These are phyloP conservation scores for Bilobella aurantiaca DNA, from an alignment of 1,140 invertebrate species.

Conservation along the genomic window DNA sequence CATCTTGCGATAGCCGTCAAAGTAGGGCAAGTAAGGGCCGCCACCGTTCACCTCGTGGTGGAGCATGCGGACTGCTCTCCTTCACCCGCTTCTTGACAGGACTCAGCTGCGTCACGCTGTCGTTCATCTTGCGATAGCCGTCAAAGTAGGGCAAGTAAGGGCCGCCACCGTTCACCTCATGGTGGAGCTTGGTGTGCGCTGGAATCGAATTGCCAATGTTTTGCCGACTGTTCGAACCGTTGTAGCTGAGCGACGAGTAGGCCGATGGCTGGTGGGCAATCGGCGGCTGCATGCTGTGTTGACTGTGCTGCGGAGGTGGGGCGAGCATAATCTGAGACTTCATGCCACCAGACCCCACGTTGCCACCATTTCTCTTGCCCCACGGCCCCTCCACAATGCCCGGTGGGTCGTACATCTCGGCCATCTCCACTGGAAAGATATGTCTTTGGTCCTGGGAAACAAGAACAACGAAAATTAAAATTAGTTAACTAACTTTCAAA, in stretches of 20 bases:
- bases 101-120: constrained; percentile 62
- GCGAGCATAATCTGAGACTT: constrained; percentile 32
- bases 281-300: constrained; percentile 30
- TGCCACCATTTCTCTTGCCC: constrained; percentile 32
- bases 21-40: constrained; percentile 31
- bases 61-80: constrained; percentile 74
- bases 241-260: constrained; percentile 29
- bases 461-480: constrained; percentile 5
- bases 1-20: constrained; percentile 38
- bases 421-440: constrained; percentile 54
- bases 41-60: background rate
- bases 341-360: constrained; percentile 5
- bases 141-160: constrained; percentile 36
- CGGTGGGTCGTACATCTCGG: constrained; percentile 48
- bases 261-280: constrained; percentile 33
- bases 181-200: constrained; percentile 31
- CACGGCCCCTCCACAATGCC: constrained; percentile 45
- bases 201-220: constrained; percentile 33
- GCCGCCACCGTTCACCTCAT: constrained; percentile 21
- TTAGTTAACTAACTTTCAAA: background rate
- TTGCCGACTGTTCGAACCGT: constrained; percentile 16
- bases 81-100: constrained; percentile 97
- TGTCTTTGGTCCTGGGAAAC: constrained; percentile 38
- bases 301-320: constrained; percentile 25
- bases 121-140: constrained; percentile 36